Evolutionary conservation across 2,888 invertebrate genomes (phyloP), one percentile per base, ranked within the genome.

Genomic region (Nomada fabriciana): DNA sequence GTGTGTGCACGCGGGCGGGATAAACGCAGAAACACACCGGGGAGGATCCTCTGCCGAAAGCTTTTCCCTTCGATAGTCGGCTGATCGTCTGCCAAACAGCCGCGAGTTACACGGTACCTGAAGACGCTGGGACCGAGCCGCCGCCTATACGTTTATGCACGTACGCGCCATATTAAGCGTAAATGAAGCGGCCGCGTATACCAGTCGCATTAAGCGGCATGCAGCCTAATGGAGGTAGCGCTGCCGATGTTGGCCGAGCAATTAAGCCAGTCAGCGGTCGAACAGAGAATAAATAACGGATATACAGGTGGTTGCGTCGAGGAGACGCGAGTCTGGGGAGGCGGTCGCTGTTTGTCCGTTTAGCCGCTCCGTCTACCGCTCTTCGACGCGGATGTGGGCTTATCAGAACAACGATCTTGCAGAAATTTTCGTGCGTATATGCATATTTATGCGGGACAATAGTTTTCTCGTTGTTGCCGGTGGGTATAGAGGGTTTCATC

Each of bases 261-360:
- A 89, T 90, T 90, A 90, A 90, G 88, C 86, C 84, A 75, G 88
- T 85, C 82, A 76, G 78, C 83, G 84, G 82, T 84, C 86, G 89
- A 89, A 89, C 90, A 87, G 87, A 89, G 88, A 85, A 90, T 90
- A 89, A 89, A 90, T 90, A 90, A 89, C 88, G 84, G 88, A 89
- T 90, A 89, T 89, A 89, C 87, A 88, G 88, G 89, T 86, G 87
- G 87, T 84, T 85, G 84, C 81, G 77, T 63, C 68, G 70, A 57
- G 82, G 71, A 80, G 78, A 73, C 75, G 75, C 64, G 60, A 70
- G 78, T 61, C 25, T 57, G 79, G 70, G 42, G 75, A 67, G 70
- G 55, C 74, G 67, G 23, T 69, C 72, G 82, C 78, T 83, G 74
- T 82, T 73, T 61, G 59, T 60, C 61, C 64, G 71, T 68, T 81